Evolutionary conservation across 2,888 invertebrate genomes (phyloP).

Genomic region (Drosophila subquinaria): DNA sequence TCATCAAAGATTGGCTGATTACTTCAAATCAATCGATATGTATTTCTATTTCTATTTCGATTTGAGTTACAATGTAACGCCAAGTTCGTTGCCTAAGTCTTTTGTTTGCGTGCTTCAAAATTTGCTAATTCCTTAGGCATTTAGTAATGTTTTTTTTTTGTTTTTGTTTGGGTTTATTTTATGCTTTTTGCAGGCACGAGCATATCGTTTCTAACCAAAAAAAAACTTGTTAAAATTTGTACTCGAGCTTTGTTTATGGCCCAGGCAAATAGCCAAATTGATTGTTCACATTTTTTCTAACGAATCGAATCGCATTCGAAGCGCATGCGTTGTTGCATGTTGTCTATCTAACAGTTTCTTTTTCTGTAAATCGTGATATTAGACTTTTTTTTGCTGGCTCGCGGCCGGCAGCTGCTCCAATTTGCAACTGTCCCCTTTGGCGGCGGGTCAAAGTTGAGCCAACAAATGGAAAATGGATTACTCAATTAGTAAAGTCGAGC

Average conservation of each 20-base stretch:
- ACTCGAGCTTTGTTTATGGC: constrained; percentile 56
- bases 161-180: not conserved
- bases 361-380: constrained; percentile 64
- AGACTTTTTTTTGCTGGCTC: constrained; percentile 25
- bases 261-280: constrained; percentile 71
- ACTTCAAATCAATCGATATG: constrained; percentile 9
- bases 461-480: constrained; percentile 60
- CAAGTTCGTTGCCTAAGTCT: constrained; percentile 65
- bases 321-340: constrained; percentile 72
- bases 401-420: constrained; percentile 52
- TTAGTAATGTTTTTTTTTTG: constrained; percentile 52
- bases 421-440: constrained; percentile 54
- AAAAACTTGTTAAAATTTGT: constrained; percentile 78
- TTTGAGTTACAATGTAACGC: not conserved
- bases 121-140: constrained; percentile 66
- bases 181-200: constrained; percentile 40
- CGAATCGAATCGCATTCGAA: constrained; percentile 52
- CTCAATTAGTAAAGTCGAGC: constrained; percentile 58
- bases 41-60: constrained; percentile 33
- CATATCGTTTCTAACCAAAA: constrained; percentile 22
- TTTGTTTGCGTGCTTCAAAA: constrained; percentile 62
- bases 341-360: not conserved
- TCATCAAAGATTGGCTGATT: constrained; percentile 1
- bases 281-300: constrained; percentile 73
- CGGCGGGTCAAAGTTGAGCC: constrained; percentile 62